Evolutionary conservation across 2,797 vertebrate species (phyloP).

Genomic region (Helarctos malayanus): DNA sequence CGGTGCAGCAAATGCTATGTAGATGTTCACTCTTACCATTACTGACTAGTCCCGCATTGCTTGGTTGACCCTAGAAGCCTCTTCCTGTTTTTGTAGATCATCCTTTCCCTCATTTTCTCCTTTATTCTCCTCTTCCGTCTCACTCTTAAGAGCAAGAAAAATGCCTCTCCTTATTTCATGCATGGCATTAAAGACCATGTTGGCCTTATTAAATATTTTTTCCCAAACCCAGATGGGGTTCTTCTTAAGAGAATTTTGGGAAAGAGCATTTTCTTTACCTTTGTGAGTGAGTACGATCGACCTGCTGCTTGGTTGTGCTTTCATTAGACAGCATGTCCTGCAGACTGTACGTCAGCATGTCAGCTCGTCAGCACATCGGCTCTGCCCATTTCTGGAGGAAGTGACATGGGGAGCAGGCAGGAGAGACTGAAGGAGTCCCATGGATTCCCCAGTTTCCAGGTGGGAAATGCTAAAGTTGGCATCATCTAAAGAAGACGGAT

Average conservation of each 20-base stretch:
- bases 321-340: background rate
- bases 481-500: background rate
- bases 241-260: background rate
- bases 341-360: background rate
- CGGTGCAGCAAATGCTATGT: background rate
- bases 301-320: background rate
- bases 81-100: background rate
- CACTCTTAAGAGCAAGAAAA: background rate
- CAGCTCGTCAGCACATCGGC: background rate
- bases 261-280: background rate
- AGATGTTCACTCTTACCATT: background rate
- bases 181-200: background rate
- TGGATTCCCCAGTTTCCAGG: background rate
- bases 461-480: background rate
- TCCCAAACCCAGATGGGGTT: background rate
- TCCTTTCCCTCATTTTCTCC: background rate
- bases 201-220: background rate
- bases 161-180: background rate
- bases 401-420: background rate
- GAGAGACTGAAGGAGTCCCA: background rate
- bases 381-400: background rate
- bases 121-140: background rate
- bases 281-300: rapidly evolving
- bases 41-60: background rate
- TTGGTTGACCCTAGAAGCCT: background rate